phyloP scores from a whole-genome alignment of 2,113 vertebrate genomes.

The Panthera tigris region DNA sequence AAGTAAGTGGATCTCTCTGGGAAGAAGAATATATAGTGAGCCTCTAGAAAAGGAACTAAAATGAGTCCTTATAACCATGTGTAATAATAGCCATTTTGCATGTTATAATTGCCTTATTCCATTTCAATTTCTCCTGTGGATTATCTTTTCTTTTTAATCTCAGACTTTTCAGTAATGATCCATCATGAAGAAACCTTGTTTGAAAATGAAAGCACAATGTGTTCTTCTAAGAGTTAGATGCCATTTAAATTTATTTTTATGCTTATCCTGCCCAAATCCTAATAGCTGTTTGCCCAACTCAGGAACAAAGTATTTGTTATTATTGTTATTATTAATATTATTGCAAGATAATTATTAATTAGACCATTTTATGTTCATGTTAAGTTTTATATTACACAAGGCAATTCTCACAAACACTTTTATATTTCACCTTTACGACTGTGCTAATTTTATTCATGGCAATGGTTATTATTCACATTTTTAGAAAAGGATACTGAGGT shows the following conservation, averaged over 20 bases:
- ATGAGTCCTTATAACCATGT: background rate
- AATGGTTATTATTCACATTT: background rate
- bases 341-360: background rate
- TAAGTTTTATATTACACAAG: background rate
- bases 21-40: background rate
- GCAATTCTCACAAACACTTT: constrained; percentile 5
- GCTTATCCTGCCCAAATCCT: background rate
- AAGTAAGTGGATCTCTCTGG: background rate
- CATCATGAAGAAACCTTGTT: background rate
- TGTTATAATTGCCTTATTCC: constrained; percentile 29
- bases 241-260: background rate
- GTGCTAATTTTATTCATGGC: background rate
- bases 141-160: background rate
- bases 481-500: background rate
- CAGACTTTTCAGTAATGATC: constrained; percentile 21
- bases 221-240: constrained; percentile 34
- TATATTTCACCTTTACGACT: background rate
- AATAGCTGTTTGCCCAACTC: background rate
- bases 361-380: constrained; percentile 17
- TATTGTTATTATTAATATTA: background rate
- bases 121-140: background rate
- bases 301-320: background rate
- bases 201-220: constrained; percentile 41
- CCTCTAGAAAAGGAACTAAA: background rate
- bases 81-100: constrained; percentile 17